These are phyloP conservation scores for Cervus canadensis DNA, from an alignment of 2,113 vertebrate genomes.

Conservation along the genomic window DNA sequence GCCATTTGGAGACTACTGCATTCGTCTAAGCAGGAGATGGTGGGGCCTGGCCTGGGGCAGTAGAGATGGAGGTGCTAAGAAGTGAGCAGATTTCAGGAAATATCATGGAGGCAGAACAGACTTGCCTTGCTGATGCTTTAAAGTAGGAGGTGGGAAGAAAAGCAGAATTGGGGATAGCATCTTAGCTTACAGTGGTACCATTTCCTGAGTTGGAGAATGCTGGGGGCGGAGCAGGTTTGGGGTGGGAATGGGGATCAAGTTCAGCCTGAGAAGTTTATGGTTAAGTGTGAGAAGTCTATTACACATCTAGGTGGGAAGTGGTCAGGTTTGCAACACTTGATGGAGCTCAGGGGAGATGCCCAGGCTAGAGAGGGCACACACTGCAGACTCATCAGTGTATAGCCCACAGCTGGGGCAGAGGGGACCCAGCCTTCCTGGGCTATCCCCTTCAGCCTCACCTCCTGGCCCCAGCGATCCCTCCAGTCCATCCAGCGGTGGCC, in stretches of 20 bases:
- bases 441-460: constrained; percentile 78
- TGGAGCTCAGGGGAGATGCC: not conserved
- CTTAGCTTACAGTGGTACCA: not conserved
- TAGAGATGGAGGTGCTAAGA: not conserved
- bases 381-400: fast-evolving
- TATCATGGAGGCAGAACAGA: not conserved
- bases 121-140: not conserved
- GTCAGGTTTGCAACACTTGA: not conserved
- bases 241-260: not conserved
- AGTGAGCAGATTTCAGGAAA: not conserved
- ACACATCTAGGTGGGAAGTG: not conserved
- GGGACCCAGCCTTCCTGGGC: not conserved
- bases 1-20: not conserved
- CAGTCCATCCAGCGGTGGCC: constrained; percentile 91
- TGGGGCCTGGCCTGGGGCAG: not conserved
- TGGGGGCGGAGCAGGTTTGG: not conserved
- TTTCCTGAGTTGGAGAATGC: not conserved
- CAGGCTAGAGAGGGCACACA: not conserved
- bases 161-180: not conserved
- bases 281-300: not conserved
- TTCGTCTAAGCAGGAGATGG: not conserved
- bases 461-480: constrained; percentile 90
- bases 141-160: not conserved
- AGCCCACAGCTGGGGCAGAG: not conserved
- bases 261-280: not conserved